Evolutionary conservation across 1,140 invertebrate species (phyloP), one percentile per base, ranked within the genome.

Genomic region (Drosophila takahashii): DNA sequence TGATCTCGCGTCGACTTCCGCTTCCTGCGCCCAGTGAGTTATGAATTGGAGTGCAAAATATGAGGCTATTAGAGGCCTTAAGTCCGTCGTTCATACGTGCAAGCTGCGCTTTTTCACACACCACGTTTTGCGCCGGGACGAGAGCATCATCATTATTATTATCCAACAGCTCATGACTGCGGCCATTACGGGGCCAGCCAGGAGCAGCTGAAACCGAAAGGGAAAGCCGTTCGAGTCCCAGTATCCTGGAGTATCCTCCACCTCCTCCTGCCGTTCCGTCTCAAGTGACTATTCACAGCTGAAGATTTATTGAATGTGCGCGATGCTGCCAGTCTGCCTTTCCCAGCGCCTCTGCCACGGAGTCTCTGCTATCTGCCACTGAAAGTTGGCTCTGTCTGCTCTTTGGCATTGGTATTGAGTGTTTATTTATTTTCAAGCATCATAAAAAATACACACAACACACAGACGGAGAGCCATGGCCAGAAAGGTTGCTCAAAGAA

Each of bases 381-480:
- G 71, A 76, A 69, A 80, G 77, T 80, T 75, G 56, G 66, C 52
- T 74, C 73, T 61, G 81, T 80, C 78, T 86, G 81, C 81, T 85
- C 81, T 86, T 85, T 85, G 81, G 74, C 65, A 86, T 87, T 64
- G 78, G 78, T 86, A 86, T 86, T 86, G 83, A 86, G 83, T 86
- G 83, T 86, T 86, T 86, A 86, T 86, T 86, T 86, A 86, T 86
- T 86, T 86, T 86, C 83, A 87, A 86, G 83, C 78, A 87, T 86
- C 83, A 86, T 86, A 86, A 86, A 86, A 87, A 87, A 86, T 81
- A 86, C 61, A 67, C 73, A 76, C 34, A 42, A 18, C 29, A 22
- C 22, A 22, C 71, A 76, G 59, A 65, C 59, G 10, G 32, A 41
- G 58, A 48, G 42, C 41, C 60, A 53, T 29, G 13, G 39, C 59